Conservation (phyloP, 2,888 invertebrate genomes). For the Ormyrus thymus region DNA sequence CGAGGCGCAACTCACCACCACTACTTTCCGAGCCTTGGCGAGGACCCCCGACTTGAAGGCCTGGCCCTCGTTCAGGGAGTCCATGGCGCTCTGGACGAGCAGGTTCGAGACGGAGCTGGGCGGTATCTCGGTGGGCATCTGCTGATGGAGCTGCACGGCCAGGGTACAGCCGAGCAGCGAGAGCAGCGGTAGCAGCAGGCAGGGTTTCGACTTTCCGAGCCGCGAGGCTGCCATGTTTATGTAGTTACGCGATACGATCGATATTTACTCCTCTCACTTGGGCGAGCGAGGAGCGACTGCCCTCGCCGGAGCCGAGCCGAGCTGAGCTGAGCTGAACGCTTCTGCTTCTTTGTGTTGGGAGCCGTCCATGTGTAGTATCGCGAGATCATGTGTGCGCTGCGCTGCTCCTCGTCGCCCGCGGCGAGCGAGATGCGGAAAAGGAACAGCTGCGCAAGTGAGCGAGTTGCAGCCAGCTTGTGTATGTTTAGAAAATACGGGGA, state of each 20-base stretch:
- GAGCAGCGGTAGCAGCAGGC: conserved; percentile 5
- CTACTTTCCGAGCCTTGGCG: conserved; percentile 68
- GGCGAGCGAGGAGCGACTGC: conserved; percentile 31
- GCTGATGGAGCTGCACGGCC: conserved; percentile 23
- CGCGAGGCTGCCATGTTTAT: conserved; percentile 48
- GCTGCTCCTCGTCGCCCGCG: too few species aligned
- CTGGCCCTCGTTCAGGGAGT: conserved; percentile 64
- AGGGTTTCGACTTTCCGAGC: not conserved
- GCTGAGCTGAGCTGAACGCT: not conserved
- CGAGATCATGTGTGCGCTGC: too few species aligned
- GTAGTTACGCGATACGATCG: too few species aligned
- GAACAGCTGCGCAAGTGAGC: not conserved
- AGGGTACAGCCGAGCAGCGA: not conserved
- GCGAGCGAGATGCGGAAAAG: conserved; percentile 20
- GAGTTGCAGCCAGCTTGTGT: not conserved
- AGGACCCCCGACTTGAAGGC: conserved; percentile 66
- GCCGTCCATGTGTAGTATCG: too few species aligned
- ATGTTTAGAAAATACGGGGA: conserved; percentile 6
- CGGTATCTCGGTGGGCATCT: conserved; percentile 57
- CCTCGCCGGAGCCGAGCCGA: not conserved
- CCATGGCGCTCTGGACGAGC: conserved; percentile 65
- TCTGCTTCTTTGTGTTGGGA: too few species aligned
- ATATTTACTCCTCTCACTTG: conserved; percentile 41
- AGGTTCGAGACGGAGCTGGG: conserved; percentile 60
- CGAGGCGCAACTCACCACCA: conserved; percentile 50